Base-by-base conservation (phyloP, 2,888 invertebrate species). In the Hyles lineata region DNA sequence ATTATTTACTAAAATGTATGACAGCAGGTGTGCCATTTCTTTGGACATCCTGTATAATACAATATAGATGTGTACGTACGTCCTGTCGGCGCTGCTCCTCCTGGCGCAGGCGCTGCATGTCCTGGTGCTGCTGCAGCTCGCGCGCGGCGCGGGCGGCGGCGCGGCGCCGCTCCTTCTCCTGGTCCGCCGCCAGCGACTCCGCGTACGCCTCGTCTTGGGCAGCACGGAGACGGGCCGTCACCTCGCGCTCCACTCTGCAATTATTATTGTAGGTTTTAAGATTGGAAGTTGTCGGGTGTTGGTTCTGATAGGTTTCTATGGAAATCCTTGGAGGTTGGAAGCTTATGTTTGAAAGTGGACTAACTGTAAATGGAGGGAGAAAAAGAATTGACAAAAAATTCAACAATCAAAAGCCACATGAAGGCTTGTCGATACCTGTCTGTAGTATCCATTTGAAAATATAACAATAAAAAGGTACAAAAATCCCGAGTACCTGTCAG, bases 161-260 rank as follows among this genome's bases (percentile, higher is more conserved):
- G 58, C 96, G 95, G 70, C 95, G 94, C 0, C 97, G 95, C 89
- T 99, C 99, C 92, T 99, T 99, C 90, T 99, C 98, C 89, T 99
- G 98, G 91, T 99, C 99, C 0, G 98, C 98, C 60, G 96, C 95
- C 60, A 99, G 93, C 6, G 99, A 99, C 89, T 98, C 98, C 87
- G 97, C 96, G 87, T 99, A 99, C 0, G 99, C 99, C 87, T 97
- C 97, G 90, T 99, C 99, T 88, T 99, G 99, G 78, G 99, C 97
- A 71, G 97, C 97, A 52, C 99, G 96, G 70, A 99, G 92, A 0
- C 97, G 97, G 80, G 98, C 98, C 74, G 97, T 98, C 78, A 98
- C 95, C 84, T 96, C 98, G 25, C 98, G 96, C 86, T 98, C 98
- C 81, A 98, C 96, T 76, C 98, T 94, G 29, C 19, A 23, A 23